Evolutionary conservation across 2,888 invertebrate genomes (phyloP).

Genomic region (Capitulum mitella): DNA sequence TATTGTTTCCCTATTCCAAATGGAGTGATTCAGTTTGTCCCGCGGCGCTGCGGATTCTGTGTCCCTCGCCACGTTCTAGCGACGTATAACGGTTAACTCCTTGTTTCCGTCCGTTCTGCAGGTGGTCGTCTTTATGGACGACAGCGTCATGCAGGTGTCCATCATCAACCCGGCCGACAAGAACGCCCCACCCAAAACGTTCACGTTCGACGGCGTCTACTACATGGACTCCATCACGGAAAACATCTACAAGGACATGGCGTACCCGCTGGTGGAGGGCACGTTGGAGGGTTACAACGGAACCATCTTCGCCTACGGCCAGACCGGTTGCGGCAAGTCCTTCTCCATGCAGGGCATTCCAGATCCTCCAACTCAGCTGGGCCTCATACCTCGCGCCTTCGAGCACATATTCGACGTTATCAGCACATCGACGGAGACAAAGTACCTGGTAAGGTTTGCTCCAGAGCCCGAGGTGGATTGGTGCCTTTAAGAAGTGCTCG

Average conservation of each 20-base stretch:
- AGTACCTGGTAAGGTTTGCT: slow-evolving; percentile 31
- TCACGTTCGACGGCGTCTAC: slow-evolving; percentile 80
- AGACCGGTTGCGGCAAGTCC: slow-evolving; percentile 86
- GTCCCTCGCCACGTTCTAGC: too few species aligned
- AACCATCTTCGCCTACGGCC: slow-evolving; percentile 87
- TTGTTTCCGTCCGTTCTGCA: slow-evolving; percentile 39
- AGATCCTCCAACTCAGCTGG: slow-evolving; percentile 47
- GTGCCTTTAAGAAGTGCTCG: too few species aligned
- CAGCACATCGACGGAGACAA: slow-evolving; percentile 36
- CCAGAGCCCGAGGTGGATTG: too few species aligned
- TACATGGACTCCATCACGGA: slow-evolving; percentile 70
- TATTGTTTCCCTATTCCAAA: too few species aligned
- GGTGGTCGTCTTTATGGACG: slow-evolving; percentile 60
- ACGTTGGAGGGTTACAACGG: slow-evolving; percentile 87
- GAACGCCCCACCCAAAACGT: slow-evolving; percentile 55
- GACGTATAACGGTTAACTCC: too few species aligned
- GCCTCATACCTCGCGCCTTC: slow-evolving; percentile 57
- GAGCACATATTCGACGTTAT: slow-evolving; percentile 84
- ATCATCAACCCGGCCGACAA: slow-evolving; percentile 56
- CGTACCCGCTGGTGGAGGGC: slow-evolving; percentile 72
- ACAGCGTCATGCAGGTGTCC: slow-evolving; percentile 50
- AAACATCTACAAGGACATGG: slow-evolving; percentile 76
- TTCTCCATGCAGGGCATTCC: slow-evolving; percentile 76
- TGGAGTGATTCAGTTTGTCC: too few species aligned
- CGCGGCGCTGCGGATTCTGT: too few species aligned